phyloP scores from a whole-genome alignment of 2,797 vertebrate species.

The Hippocampus kuda region DNA sequence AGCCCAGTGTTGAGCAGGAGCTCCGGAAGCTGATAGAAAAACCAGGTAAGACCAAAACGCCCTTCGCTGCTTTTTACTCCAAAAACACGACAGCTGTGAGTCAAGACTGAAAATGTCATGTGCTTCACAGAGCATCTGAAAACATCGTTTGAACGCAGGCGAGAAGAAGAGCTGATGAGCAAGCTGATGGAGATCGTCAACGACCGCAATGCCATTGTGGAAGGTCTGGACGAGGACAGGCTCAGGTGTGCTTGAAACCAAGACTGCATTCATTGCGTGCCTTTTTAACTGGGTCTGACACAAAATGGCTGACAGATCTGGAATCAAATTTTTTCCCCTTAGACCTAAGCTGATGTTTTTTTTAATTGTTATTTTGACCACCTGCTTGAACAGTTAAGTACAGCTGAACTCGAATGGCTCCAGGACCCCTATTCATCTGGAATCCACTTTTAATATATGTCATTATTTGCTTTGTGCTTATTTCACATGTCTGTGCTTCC shows the following conservation, averaged over 20 bases:
- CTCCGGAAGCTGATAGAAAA: slow-evolving; percentile 76
- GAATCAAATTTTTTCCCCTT: background rate
- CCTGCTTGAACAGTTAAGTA: too few species aligned
- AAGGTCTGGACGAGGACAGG: slow-evolving; percentile 86
- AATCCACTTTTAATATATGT: too few species aligned
- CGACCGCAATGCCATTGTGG: slow-evolving; percentile 79
- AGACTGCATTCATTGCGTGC: background rate
- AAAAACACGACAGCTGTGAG: background rate
- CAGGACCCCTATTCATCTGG: too few species aligned
- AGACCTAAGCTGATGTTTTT: too few species aligned
- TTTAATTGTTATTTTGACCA: too few species aligned
- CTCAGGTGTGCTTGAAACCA: slow-evolving; percentile 68
- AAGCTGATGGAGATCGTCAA: slow-evolving; percentile 80
- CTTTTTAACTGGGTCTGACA: background rate
- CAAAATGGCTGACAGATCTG: background rate
- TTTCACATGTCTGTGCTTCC: background rate
- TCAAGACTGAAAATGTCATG: slow-evolving; percentile 6
- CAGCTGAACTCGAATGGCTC: too few species aligned
- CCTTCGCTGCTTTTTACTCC: background rate
- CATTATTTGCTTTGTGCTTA: background rate
- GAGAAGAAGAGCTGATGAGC: slow-evolving; percentile 74
- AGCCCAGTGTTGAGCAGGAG: slow-evolving; percentile 73
- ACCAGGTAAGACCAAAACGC: slow-evolving; percentile 61
- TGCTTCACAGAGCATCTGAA: slow-evolving; percentile 60
- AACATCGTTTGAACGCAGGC: slow-evolving; percentile 64